Evolutionary conservation across 2,113 vertebrate species (phyloP), one percentile per base, ranked within the genome.

Genomic region (Cnemophilus loriae): DNA sequence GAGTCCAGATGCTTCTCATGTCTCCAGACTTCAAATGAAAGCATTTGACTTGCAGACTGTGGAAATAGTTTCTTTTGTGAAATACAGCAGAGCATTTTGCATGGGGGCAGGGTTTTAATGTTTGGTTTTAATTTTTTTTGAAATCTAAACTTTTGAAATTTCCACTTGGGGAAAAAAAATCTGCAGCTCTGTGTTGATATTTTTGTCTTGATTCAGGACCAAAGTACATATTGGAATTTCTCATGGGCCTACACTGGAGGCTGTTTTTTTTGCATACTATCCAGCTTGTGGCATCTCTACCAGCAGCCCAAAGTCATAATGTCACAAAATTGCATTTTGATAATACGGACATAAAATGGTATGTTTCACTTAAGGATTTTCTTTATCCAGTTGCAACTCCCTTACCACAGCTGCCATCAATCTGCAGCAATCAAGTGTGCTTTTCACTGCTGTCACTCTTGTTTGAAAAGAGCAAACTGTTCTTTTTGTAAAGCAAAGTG

Each of bases 361-460:
- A 9, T 46, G 6, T 50, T 81, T 73, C 61, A 22, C 18, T 52
- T 78, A 37, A 39, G 42, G 14, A 42, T 77, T 89, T 88, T 89
- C 68, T 84, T 89, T 75, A 60, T 75, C 35, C 28, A 37, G 22
- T 71, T 79, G 7, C 57, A 52, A 26, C 17, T 84, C 14, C 30
- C 35, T 64, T 57, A 52, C 16, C 30, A 17, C 18, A 82, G 3
- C n/a, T 91, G 70, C 41, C 63, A 64, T 85, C 57, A 76, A 15
- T 82, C 61, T 88, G 55, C n/a, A 88, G 57, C 67, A 83, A 64
- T 90, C 78, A 93, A 13, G 33, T 75, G 47, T 67, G 22, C 76
- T 93, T 93, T 94, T 94, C 70, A 53, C 49, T 85, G 55, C 88
- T 94, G 85, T 90, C 88, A 69, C 28, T 93, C 85, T 89, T 75